Evolutionary conservation across 2,113 vertebrate species (phyloP), one percentile per base, ranked within the genome.

Genomic region (Cyanoderma ruficeps): DNA sequence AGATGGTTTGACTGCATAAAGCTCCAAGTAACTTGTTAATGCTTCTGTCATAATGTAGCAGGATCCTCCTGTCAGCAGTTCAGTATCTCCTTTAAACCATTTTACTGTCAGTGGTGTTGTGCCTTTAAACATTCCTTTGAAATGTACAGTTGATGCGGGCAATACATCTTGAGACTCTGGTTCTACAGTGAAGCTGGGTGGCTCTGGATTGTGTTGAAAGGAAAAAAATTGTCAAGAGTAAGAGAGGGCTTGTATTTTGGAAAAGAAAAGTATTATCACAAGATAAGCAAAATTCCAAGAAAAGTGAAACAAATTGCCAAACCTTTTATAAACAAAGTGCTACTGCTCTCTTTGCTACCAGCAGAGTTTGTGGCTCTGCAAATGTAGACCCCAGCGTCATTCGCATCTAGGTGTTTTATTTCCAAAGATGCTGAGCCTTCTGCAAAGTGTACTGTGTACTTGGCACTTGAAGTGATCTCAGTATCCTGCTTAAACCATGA

Each of bases 251-350:
- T 88, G 64, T n/a, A 56, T 49, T 59, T n/a, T 33, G 31, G 11
- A 56, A 46, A 87, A 20, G 11, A 56, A 46, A 87, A 20, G 12
- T 69, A 85, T 81, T 27, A 86, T 78, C 82, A 91, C 21, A 64
- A 55, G 23, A 67, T 63, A 23, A 67, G 31, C 13, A 86, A 69
- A 94, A 79, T 9, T 35, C 22, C 91, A 92, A 67, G 85, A 88
- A 95, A 72, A 11, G 56, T 84, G 37, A 90, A 96, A 87, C 15
- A 71, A 79, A 71, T 64, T 50, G 72, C 71, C 96, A 97, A 97
- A 99, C 99, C 99, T 99, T 99, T 99, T 90, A 99, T 98, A 86
- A 98, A 98, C 92, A 99, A 97, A 31, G 99, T 98, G 96, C 99
- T 99, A 31, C 98, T 99, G 97, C 98, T 99, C 65, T 99, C 99